Conservation (phyloP, 2,797 vertebrate genomes). For the Phrynocephalus vlangalii region DNA sequence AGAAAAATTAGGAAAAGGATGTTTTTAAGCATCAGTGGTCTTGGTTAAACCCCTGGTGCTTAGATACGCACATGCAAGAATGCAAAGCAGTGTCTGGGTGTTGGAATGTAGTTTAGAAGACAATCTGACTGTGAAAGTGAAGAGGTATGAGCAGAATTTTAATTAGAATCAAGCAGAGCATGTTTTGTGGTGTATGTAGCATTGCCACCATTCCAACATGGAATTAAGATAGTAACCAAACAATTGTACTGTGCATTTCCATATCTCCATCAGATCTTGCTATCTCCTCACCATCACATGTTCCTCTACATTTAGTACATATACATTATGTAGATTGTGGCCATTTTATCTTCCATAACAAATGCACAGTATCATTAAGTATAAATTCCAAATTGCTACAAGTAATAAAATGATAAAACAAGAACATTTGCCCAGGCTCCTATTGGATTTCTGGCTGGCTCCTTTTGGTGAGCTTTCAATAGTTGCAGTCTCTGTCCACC, state of each 20-base stretch:
- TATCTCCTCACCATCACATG: background rate
- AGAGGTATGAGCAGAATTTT: background rate
- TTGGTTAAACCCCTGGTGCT: background rate
- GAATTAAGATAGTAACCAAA: background rate
- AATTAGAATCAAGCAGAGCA: background rate
- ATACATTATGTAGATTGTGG: background rate
- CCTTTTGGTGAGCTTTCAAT: background rate
- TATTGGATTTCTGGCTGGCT: background rate
- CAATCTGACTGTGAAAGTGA: background rate
- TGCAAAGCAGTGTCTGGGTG: background rate
- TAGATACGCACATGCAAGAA: background rate
- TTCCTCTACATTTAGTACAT: background rate
- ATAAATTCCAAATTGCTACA: background rate
- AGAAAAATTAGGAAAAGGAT: background rate
- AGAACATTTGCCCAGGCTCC: background rate
- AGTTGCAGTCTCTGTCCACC: conserved; percentile 32
- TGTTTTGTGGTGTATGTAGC: background rate
- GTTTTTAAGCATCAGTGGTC: background rate
- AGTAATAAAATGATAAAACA: background rate
- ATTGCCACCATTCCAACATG: background rate
- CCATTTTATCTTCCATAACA: background rate
- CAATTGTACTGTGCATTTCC: background rate
- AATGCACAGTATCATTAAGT: background rate
- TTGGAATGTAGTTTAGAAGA: background rate
- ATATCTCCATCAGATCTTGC: background rate